Evolutionary conservation across 1,140 invertebrate species (phyloP).

Genomic region (Lucilia cuprina): DNA sequence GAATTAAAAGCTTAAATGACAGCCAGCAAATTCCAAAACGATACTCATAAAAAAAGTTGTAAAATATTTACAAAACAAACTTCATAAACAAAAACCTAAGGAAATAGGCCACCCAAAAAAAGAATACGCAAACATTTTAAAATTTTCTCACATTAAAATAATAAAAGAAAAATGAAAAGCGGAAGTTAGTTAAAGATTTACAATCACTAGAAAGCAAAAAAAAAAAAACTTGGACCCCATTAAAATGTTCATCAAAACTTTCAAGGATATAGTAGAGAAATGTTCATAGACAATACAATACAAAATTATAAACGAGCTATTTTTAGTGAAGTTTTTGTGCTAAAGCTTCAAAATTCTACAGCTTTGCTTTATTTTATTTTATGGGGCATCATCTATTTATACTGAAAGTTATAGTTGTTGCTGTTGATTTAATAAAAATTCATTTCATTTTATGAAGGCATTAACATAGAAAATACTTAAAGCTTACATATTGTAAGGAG

Average conservation of each 20-base stretch:
- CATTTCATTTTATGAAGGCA: slow-evolving; percentile 15
- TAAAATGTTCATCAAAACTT: background rate
- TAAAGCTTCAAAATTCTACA: too few species aligned
- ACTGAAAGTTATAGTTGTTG: background rate
- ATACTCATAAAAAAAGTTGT: background rate
- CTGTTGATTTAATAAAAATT: background rate
- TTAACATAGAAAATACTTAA: slow-evolving; percentile 11
- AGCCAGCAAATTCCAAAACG: background rate
- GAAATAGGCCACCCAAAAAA: background rate
- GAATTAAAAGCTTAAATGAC: background rate
- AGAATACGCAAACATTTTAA: too few species aligned
- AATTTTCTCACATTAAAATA: background rate
- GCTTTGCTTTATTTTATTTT: too few species aligned
- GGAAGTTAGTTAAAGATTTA: background rate
- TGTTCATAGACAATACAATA: too few species aligned
- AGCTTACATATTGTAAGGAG: background rate
- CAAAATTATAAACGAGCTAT: too few species aligned
- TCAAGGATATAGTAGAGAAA: background rate
- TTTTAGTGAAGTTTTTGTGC: too few species aligned
- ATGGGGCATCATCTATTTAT: background rate
- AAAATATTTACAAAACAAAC: background rate
- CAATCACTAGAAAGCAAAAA: background rate
- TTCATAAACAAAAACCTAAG: background rate
- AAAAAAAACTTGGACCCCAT: background rate
- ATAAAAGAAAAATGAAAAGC: background rate